phyloP scores from a whole-genome alignment of 2,888 invertebrate genomes.

The Phania funesta region DNA sequence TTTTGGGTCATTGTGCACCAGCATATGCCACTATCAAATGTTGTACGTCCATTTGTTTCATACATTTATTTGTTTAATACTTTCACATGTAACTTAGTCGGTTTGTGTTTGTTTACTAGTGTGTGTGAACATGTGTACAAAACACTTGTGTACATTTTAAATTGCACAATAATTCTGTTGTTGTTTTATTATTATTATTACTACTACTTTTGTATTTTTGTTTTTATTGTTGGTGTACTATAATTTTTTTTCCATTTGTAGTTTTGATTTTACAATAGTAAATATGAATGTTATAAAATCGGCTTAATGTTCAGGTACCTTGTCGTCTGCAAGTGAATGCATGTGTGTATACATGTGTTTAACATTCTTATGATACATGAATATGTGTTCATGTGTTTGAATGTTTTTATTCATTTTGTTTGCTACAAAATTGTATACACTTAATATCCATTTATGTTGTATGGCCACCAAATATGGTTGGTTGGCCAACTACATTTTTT shows the following conservation, averaged over 20 bases:
- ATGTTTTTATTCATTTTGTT: constrained; percentile 7
- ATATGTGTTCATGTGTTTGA: not conserved
- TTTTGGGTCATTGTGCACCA: constrained; percentile 28
- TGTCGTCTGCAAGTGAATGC: not conserved
- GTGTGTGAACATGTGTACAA: not conserved
- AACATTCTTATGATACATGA: not conserved
- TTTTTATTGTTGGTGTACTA: constrained; percentile 25
- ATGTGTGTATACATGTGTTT: not conserved
- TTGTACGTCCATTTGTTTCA: constrained; percentile 32
- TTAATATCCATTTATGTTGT: constrained; percentile 55
- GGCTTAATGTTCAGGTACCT: constrained; percentile 52
- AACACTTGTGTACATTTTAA: constrained; percentile 44
- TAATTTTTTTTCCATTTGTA: constrained; percentile 9
- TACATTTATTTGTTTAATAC: constrained; percentile 45
- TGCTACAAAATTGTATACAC: constrained; percentile 32
- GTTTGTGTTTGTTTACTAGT: not conserved
- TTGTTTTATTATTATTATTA: constrained; percentile 38
- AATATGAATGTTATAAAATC: constrained; percentile 49
- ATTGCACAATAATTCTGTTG: constrained; percentile 47
- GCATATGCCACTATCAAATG: not conserved
- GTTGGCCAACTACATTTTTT: constrained; percentile 14
- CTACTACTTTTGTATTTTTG: not conserved
- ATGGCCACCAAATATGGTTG: constrained; percentile 57
- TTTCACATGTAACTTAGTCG: constrained; percentile 19
- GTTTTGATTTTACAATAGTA: no score